Evolutionary conservation across 1,140 invertebrate genomes (phyloP), one percentile per base, ranked within the genome.

Genomic region (Riptortus pedestris): DNA sequence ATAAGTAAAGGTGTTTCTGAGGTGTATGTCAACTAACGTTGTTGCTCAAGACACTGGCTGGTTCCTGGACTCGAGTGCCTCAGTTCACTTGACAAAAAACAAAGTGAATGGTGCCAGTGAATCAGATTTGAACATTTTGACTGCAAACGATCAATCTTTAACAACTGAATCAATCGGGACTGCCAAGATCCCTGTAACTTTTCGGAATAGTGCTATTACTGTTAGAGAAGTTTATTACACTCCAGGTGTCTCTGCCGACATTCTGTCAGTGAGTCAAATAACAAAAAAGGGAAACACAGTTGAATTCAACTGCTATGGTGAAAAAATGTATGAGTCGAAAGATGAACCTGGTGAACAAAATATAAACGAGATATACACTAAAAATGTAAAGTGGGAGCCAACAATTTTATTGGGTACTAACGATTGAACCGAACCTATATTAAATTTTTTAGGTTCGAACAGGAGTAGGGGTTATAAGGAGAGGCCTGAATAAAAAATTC

Each of bases 221-320:
- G 48, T 51, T 24, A 55, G 26, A 24, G 24, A 27, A 4, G 22
- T 55, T 7, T 55, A 26, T 55, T 26, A 55, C 24, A 24, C 24
- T 24, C 51, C 51, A 55, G 24, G 24, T 24, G 4, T 55, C 14
- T 20, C 20, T 20, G 22, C 24, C 2, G 26, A 55, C 51, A 16
- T 55, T 14, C 24, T 55, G 26, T 55, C 51, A 55, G 51, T 24
- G 51, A 55, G 51, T 14, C 22, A 55, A 55, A 55, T 55, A 24
- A 24, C 16, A 18, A 55, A 14, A 24, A 55, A 26, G 16, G 51
- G 51, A 55, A 2, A 55, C 14, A 18, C 18, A 9, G 22, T 55
- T 14, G 51, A 24, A 24, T 55, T 55, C 51, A 55, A 55, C 24
- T 3, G 12, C 51, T 16, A 55, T 18, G 51, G 51, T 24, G 24